Conservation (phyloP, 1,140 invertebrate genomes). For the Physella acuta region DNA sequence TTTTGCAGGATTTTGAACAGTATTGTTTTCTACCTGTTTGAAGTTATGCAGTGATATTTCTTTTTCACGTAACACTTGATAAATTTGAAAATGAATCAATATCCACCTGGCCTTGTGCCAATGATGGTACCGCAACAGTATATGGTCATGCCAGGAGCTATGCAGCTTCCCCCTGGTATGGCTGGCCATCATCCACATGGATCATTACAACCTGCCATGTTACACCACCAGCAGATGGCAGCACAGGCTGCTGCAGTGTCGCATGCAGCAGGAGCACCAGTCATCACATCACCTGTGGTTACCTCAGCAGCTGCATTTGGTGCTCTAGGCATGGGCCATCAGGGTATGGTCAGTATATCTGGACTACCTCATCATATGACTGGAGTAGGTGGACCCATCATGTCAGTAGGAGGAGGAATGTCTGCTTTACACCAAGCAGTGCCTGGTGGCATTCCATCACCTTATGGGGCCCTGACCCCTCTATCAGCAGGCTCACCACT, state of each 20-base stretch:
- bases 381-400: not conserved
- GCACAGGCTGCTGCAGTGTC: conserved; percentile 27
- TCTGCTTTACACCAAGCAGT: conserved; percentile 19
- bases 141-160: conserved; percentile 47
- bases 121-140: conserved; percentile 52
- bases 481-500: conserved; percentile 26
- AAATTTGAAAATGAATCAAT: conserved; percentile 43
- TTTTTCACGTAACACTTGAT: too few species aligned
- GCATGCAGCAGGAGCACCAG: conserved; percentile 29
- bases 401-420: conserved; percentile 14
- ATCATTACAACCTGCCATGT: conserved; percentile 12
- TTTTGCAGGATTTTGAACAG: too few species aligned
- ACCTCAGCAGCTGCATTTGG: conserved; percentile 11
- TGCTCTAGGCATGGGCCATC: not conserved
- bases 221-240: conserved; percentile 24
- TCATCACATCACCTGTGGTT: conserved; percentile 25
- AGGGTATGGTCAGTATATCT: conserved; percentile 22
- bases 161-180: conserved; percentile 27
- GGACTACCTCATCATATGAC: conserved; percentile 16
- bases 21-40: too few species aligned
- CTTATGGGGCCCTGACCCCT: conserved; percentile 19
- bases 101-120: conserved; percentile 46
- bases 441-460: conserved; percentile 27
- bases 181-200: conserved; percentile 31
- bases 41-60: too few species aligned